Percentiles rank a stretch among this genome's conserved stretches.
Conservation (phyloP, 2,113 vertebrate genomes). For the Scalopus aquaticus region DNA sequence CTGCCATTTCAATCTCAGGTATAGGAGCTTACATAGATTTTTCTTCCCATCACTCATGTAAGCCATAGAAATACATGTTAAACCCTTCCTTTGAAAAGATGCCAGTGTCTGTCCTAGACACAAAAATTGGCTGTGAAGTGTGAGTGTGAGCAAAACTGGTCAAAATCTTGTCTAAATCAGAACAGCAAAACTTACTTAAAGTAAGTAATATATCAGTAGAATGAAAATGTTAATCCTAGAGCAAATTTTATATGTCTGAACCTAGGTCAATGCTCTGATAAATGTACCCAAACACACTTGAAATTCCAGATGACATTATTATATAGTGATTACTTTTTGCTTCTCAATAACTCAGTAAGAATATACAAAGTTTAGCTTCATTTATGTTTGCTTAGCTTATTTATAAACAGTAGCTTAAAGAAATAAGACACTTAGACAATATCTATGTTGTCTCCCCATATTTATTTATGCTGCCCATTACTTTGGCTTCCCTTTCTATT, state of each 20-base stretch:
- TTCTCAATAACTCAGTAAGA: not conserved
- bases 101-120: not conserved
- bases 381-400: constrained; percentile 23
- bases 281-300: not conserved
- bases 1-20: not conserved
- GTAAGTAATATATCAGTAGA: not conserved
- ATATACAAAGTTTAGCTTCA: not conserved
- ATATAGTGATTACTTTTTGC: not conserved
- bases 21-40: not conserved
- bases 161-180: no score
- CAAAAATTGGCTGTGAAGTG: constrained; percentile 30
- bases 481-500: not conserved
- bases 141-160: not conserved
- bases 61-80: not conserved
- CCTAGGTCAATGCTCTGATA: not conserved
- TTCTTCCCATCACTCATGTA: not conserved
- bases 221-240: not conserved
- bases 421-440: not conserved
- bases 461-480: not conserved
- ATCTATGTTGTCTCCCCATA: not conserved
- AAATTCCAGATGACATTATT: not conserved
- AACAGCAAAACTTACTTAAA: not conserved
- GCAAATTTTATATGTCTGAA: constrained; percentile 32
- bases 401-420: not conserved
- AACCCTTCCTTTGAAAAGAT: not conserved